These are phyloP conservation scores for Alligator sinensis DNA, from an alignment of 2,113 vertebrate species.

Conservation along the genomic window DNA sequence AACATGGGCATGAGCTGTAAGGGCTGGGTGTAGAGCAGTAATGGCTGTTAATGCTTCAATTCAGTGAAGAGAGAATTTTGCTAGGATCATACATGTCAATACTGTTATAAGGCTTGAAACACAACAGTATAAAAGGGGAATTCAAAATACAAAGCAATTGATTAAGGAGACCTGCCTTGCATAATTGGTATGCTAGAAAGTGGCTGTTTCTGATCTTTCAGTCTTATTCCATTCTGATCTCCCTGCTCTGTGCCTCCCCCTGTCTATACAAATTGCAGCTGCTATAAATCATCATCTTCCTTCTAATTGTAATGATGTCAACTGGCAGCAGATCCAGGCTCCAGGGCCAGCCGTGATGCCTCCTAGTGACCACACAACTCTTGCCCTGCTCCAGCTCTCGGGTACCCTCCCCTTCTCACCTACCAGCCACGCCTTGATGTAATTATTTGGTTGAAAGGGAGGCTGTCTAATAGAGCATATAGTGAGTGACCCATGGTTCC, in stretches of 20 bases:
- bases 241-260: not conserved
- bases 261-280: accelerated
- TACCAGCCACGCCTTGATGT: no score
- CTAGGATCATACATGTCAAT: not conserved
- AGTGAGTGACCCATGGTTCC: no score
- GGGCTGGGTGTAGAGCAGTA: not conserved
- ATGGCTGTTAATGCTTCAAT: not conserved
- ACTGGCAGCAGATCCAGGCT: no score
- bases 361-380: no score
- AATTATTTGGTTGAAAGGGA: no score
- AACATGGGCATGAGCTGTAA: accelerated
- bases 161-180: not conserved
- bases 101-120: constrained; percentile 28
- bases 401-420: no score
- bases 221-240: not conserved
- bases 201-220: not conserved
- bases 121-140: constrained; percentile 26
- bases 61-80: constrained; percentile 38
- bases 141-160: not conserved
- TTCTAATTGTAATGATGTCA: not conserved
- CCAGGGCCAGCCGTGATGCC: no score
- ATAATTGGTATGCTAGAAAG: not conserved
- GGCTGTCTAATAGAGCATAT: no score
- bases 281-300: not conserved
- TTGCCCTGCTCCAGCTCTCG: no score